A percentile compares a stretch with the other conserved stretches of the same genome.
Conservation (phyloP, 2,113 vertebrate genomes). For the Oncorhynchus nerka region DNA sequence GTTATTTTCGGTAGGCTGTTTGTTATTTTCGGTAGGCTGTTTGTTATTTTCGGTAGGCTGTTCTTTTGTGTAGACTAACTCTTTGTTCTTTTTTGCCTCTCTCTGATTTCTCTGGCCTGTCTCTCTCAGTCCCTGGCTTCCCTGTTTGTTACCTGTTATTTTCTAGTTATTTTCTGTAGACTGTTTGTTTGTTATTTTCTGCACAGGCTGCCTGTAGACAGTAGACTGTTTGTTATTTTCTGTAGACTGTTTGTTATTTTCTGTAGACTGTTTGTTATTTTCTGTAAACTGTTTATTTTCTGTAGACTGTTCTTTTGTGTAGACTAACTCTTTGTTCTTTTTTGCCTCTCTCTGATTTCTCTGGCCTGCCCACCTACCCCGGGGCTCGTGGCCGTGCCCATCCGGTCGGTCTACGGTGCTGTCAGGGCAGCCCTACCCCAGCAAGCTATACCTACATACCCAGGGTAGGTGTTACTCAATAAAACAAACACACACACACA, state of each 20-base stretch:
- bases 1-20: too few species aligned
- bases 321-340: not conserved
- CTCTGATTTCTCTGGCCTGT: slow-evolving; percentile 5
- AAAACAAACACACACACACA: too few species aligned
- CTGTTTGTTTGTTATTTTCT: too few species aligned
- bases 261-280: not conserved
- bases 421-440: slow-evolving; percentile 92
- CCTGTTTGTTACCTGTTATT: too few species aligned
- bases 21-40: too few species aligned
- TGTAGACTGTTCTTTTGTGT: not conserved
- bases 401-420: slow-evolving; percentile 93
- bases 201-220: slow-evolving; percentile 73
- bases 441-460: slow-evolving; percentile 85
- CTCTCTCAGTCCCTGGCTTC: slow-evolving; percentile 90
- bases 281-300: not conserved
- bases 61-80: not conserved
- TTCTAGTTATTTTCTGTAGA: too few species aligned
- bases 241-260: not conserved
- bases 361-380: slow-evolving; percentile 80
- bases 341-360: slow-evolving; percentile 1
- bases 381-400: slow-evolving; percentile 93
- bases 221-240: too few species aligned
- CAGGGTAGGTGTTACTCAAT: slow-evolving; percentile 64
- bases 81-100: not conserved
- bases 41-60: too few species aligned